phyloP scores from a whole-genome alignment of 2,113 vertebrate genomes.

The Colius striatus region DNA sequence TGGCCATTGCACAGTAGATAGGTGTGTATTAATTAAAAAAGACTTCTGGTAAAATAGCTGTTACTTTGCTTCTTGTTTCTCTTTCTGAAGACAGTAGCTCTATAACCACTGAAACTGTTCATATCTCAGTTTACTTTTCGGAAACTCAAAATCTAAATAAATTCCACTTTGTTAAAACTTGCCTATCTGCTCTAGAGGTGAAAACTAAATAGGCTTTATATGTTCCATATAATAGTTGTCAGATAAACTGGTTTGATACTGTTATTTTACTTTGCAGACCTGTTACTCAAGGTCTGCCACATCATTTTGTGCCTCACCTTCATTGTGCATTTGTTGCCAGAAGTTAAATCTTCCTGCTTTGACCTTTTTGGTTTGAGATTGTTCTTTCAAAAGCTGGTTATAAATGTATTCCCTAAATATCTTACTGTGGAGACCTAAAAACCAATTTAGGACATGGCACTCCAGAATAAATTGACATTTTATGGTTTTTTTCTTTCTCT shows the following conservation, averaged over 20 bases:
- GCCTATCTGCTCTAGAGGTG: background rate
- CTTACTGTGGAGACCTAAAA: background rate
- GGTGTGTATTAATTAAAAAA: background rate
- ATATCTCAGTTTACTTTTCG: background rate
- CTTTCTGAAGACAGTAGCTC: background rate
- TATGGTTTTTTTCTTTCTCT: background rate
- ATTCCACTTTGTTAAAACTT: background rate
- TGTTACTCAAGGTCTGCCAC: background rate
- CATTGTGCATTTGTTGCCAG: background rate
- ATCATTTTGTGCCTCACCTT: background rate
- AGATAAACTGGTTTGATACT: background rate
- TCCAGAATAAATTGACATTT: background rate
- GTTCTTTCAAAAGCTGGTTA: background rate
- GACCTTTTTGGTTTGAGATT: background rate
- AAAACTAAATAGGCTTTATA: background rate
- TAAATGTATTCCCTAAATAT: background rate
- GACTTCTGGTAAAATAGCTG: background rate
- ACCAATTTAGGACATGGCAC: background rate
- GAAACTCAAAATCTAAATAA: background rate
- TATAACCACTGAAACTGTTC: background rate
- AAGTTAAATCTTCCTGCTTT: background rate
- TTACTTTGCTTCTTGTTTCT: background rate
- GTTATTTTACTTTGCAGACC: background rate
- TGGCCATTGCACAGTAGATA: background rate
- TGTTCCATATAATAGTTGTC: background rate